Conservation (phyloP, 23 tunicate genomes). For the Aplidium turbinatum region DNA sequence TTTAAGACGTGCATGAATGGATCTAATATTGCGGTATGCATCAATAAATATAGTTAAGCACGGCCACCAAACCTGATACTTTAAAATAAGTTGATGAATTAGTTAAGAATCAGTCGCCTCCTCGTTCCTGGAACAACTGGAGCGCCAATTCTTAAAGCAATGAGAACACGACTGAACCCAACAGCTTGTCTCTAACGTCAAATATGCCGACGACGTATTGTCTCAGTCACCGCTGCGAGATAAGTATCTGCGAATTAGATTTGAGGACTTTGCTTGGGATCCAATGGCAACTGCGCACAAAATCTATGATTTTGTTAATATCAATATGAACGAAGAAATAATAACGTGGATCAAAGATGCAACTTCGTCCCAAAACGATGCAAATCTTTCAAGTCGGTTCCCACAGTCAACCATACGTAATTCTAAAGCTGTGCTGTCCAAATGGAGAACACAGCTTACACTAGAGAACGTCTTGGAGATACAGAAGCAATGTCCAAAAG, state of each 20-base stretch:
- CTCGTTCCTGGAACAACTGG: no score
- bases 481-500: constrained; percentile 1
- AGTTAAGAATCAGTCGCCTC: no score
- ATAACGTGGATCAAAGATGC: constrained; percentile 4
- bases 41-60: no score
- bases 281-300: constrained; percentile 1
- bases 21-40: no score
- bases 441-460: constrained; percentile 4
- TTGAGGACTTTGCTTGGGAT: constrained; percentile 17
- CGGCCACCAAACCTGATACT: no score
- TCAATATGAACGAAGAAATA: neutral
- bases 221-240: neutral
- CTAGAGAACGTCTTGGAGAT: constrained; percentile 10
- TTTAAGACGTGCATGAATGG: no score
- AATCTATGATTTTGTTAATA: constrained; percentile 10
- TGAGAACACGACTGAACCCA: no score
- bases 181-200: constrained; percentile 13
- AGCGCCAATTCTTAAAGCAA: no score
- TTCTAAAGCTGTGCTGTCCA: neutral
- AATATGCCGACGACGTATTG: constrained; percentile 1
- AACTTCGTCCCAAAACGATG: neutral
- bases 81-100: no score
- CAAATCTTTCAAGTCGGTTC: no score
- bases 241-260: constrained; percentile 15
- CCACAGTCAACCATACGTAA: neutral